phyloP scores from a whole-genome alignment of 2,113 vertebrate species.

The Osmerus mordax region DNA sequence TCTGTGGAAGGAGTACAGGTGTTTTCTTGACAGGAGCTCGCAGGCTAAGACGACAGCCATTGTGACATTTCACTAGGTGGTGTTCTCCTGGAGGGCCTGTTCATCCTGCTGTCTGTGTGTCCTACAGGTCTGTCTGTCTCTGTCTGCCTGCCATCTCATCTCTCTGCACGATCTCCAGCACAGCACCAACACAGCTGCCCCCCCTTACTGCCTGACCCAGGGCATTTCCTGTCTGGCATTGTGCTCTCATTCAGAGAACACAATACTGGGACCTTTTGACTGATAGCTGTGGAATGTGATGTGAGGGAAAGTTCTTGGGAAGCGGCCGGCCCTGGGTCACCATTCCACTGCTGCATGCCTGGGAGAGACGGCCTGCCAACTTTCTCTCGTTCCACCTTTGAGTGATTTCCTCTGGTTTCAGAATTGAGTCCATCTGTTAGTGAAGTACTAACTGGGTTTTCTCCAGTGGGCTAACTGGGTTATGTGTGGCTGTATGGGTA shows the following conservation, averaged over 20 bases:
- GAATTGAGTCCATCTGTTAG: neutral
- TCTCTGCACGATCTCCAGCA: neutral
- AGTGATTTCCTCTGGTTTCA: neutral
- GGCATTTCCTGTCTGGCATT: conserved; percentile 44
- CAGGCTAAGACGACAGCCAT: too few relatives aligned
- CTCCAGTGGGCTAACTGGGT: neutral
- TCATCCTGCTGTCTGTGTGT: too few relatives aligned
- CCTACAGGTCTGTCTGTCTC: too few relatives aligned
- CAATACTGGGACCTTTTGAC: conserved; percentile 19
- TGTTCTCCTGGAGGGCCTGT: conserved; percentile 17
- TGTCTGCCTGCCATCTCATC: too few relatives aligned
- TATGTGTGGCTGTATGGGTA: neutral
- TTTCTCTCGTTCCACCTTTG: conserved; percentile 25
- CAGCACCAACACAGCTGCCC: neutral
- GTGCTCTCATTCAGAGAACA: conserved; percentile 17
- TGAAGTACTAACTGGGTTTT: neutral
- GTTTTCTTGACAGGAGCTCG: too few relatives aligned
- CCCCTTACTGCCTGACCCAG: conserved; percentile 20
- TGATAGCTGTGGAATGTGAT: conserved; percentile 29
- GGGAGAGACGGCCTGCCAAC: conserved; percentile 23
- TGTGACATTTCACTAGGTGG: too few relatives aligned
- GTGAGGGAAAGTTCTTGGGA: conserved; percentile 45
- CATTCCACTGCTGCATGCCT: conserved; percentile 3
- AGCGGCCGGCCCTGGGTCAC: conserved; percentile 41
- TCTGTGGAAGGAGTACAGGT: too few relatives aligned